These are phyloP conservation scores for Danio choprae DNA, from an alignment of 2,797 vertebrate species.

Conservation along the genomic window DNA sequence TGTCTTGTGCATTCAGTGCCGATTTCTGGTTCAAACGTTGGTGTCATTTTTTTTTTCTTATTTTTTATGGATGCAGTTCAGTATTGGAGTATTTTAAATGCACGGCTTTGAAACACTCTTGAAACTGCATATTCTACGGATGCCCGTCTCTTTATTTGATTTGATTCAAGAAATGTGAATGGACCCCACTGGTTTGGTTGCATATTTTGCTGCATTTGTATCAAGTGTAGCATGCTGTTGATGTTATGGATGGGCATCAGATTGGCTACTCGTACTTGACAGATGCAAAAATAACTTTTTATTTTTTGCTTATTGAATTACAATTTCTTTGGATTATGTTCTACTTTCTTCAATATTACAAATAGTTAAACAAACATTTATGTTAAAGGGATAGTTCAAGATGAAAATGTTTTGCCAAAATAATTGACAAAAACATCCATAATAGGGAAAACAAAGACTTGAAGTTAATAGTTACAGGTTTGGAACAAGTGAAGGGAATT, in stretches of 20 bases:
- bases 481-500: no score
- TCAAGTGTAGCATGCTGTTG: conserved; percentile 24
- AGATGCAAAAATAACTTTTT: neutral
- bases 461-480: no score
- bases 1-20: conserved; percentile 49
- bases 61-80: conserved; percentile 35
- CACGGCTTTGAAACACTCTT: conserved; percentile 44
- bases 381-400: neutral
- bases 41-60: no score
- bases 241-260: conserved; percentile 30
- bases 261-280: neutral
- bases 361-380: neutral
- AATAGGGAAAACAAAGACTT: no score
- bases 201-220: conserved; percentile 1
- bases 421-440: no score
- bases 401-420: no score
- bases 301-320: neutral
- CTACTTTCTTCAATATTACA: neutral
- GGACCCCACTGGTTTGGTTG: conserved; percentile 2
- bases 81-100: conserved; percentile 33
- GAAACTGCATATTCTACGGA: conserved; percentile 19
- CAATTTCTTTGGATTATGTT: neutral
- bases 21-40: neutral
- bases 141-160: conserved; percentile 8
- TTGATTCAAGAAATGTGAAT: conserved; percentile 28